Base-by-base conservation (phyloP, 2,797 vertebrate genomes). In the Falco peregrinus region DNA sequence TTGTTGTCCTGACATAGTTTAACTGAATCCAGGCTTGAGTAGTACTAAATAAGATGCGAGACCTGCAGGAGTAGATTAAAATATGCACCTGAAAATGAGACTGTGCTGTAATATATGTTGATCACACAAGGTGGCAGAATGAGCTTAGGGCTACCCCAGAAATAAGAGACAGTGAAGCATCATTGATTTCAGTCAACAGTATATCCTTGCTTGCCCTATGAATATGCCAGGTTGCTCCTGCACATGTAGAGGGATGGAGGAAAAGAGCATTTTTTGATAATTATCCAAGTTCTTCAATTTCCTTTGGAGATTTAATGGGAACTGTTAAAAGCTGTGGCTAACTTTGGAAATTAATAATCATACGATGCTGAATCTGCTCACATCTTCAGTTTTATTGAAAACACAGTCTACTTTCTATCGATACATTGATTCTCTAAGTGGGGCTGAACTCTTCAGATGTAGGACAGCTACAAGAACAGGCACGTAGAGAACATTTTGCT, bases 101-200 rank as follows among this genome's bases (percentile, higher is more conserved):
- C 64, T 84, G 19, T 92, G 84, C 93, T 98, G 98, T 98, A 98
- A 96, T 98, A 81, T 98, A 64, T 90, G 89, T 92, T 89, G 75
- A 88, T 96, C 96, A 98, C 98, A 98, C 98, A 98, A 98, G 98
- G 97, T 98, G 98, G 98, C 98, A 98, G 98, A 97, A 97, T 93
- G 94, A 97, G 97, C 97, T 97, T 87, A 96, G 92, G 78, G 63
- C 37, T 96, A 50, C 84, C 61, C 63, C 81, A 89, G 79, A 65
- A 89, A 70, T 13, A 59, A 14, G 35, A 86, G 50, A 25, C 54
- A 35, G 80, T 64, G 86, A 84, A 45, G 22, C 84, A 78, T 82
- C 64, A 14, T 41, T 86, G 84, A 51, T 90, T 88, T 89, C 76
- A 87, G 81, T 48, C 89, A 76, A 69, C 65, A 84, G 8, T 31